These are phyloP conservation scores for Leptobrachium ailaonicum DNA, from an alignment of 2,113 vertebrate genomes.

Conservation along the genomic window DNA sequence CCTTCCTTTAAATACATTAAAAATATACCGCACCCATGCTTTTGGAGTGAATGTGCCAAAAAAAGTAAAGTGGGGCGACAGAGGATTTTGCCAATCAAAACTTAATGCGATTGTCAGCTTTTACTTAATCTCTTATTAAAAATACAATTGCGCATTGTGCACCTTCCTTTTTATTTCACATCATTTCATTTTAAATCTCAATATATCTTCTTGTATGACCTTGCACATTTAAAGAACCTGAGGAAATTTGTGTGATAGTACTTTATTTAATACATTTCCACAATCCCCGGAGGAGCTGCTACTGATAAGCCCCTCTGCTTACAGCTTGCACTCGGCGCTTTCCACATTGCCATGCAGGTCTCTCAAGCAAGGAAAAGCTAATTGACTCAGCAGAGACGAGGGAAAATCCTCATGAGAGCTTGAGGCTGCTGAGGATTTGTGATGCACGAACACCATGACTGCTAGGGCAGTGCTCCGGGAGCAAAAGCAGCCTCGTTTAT, in stretches of 20 bases:
- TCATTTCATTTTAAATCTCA: conserved; percentile 1
- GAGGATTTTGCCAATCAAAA: no score
- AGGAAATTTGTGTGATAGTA: conserved; percentile 25
- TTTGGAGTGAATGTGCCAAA: no score
- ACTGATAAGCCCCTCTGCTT: conserved; percentile 14
- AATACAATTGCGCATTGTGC: background rate
- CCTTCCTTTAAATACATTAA: no score
- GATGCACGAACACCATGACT: conserved; percentile 25
- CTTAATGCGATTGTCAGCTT: background rate
- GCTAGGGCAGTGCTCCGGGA: conserved; percentile 22
- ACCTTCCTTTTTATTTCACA: background rate
- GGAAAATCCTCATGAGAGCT: conserved; percentile 35
- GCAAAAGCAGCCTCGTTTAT: conserved; percentile 18
- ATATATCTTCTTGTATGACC: background rate
- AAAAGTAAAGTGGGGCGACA: no score
- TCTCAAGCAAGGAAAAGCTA: conserved; percentile 46
- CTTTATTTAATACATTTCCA: conserved; percentile 19
- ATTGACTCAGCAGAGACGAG: conserved; percentile 36
- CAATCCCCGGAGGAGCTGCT: conserved; percentile 10
- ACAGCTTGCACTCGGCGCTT: conserved; percentile 17
- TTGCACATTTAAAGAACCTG: background rate
- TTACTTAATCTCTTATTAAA: background rate
- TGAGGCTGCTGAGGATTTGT: conserved; percentile 35
- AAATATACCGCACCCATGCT: no score
- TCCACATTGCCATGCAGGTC: conserved; percentile 33